Base-by-base conservation (phyloP, 2,113 vertebrate species). In the Nothoprocta perdicaria region DNA sequence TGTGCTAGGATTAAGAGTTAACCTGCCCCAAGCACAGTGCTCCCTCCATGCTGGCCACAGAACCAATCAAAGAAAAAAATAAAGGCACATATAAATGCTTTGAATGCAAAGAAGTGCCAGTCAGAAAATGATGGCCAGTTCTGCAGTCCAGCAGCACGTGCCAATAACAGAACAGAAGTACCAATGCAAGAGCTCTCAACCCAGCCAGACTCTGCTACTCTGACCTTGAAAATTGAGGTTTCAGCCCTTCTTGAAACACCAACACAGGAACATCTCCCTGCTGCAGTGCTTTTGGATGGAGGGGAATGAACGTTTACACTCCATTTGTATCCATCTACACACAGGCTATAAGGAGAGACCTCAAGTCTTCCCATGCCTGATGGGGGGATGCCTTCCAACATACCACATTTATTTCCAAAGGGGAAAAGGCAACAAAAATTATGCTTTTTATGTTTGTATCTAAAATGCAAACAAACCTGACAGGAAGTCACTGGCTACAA, bases 401-500 rank as follows among this genome's bases (percentile, higher is more conserved):
- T n/a, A 73, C 10, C 60, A 73, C 7, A 81, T 50, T 48, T 63
- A 38, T 33, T 84, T 92, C 72, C n/a, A 58, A 62, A 88, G 77
- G 31, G 10, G 6, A 73, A 72, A 41, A 73, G 7, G 63, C 15
- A 35, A 21, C 4, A 78, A 78, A 88, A 61, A 2, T 2, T 38
- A 2, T 8, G 53, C 6, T 69, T 88, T 55, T 41, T 45, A 48
- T 52, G 29, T 63, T 82, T 73, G 19, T 31, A 88, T 61, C 26
- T 76, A 76, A 84, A 91, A 89, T 14, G 4, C 6, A 57, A 19
- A 77, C 62, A 38, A 73, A 82, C 55, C 33, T 92, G 71, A 82
- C 41, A 83, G 7, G 62, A 94, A 82, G 76, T 88, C 35, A 94
- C 31, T 76, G 19, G 50, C 45, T 84, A 79, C 63, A 90, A 65